Base-by-base conservation (phyloP, 2,797 vertebrate genomes). In the Smutsia temminckii region DNA sequence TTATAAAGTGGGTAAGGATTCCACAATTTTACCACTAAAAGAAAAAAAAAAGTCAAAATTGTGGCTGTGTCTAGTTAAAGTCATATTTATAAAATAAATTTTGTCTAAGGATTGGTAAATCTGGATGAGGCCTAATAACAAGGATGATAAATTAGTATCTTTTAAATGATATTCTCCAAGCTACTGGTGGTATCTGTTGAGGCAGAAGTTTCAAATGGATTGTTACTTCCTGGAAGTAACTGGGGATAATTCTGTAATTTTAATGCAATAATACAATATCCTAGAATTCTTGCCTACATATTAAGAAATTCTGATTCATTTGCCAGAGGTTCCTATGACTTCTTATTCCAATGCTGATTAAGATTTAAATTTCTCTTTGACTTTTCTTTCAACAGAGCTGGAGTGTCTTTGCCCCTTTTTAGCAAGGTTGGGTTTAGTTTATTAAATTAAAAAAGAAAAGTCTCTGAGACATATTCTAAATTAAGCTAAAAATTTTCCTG, bases 291-390 rank as follows among this genome's bases (percentile, higher is more conserved):
- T 71, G 29, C 27, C 55, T 75, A 49, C 5, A 29, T 18, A 29
- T 32, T 37, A 85, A 91, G 68, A 80, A 49, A 40, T 71, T 91
- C 27, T 64, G 46, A 91, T 51, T 91, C 71, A 64, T 66, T 59
- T 90, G 46, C 42, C 55, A 85, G 34, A 46, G 37, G 8, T 6
- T 71, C 14, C n/a, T 57, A 25, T 72, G 23, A 23, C 5, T 72
- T 81, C 81, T 66, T 29, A 25, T 5, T 25, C 8, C 32, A 79
- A 6, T 46, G 25, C 59, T 61, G 2, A 55, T 94, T 93, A 85
- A 94, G 11, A 80, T 80, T 92, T 83, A 75, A 77, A 85, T 90
- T 89, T 92, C 72, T 83, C 34, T 92, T 89, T 85, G n/a, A 75
- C 29, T n/a, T 59, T 85, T 91, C 51, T 89, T 77, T 20, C 27